Evolutionary conservation across 2,888 invertebrate species (phyloP).

Genomic region (Willowsia nigromaculata): DNA sequence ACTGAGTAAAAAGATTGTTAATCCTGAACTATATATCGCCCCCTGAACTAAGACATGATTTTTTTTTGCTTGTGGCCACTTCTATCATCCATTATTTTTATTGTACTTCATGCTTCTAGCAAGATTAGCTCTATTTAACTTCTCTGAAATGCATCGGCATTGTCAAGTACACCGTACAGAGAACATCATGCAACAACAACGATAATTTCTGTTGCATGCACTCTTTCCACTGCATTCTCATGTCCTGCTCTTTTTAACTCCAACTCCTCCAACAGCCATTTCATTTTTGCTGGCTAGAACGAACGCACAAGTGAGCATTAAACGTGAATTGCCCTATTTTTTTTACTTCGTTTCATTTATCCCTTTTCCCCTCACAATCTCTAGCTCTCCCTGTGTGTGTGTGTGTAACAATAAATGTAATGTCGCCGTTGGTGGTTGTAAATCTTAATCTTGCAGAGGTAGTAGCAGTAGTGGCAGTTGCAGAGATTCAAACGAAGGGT

Average conservation of each 20-base stretch:
- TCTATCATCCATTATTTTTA: not conserved
- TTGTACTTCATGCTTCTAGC: not conserved
- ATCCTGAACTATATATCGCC: not conserved
- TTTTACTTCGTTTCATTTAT: slow-evolving; percentile 38
- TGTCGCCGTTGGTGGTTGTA: slow-evolving; percentile 67
- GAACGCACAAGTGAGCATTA: not conserved
- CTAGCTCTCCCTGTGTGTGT: not conserved
- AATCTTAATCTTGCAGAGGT: slow-evolving; percentile 30
- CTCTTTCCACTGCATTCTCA: not conserved
- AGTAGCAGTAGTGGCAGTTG: not conserved
- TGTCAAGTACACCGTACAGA: slow-evolving; percentile 54
- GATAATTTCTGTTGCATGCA: too few species aligned
- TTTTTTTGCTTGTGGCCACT: slow-evolving; percentile 4
- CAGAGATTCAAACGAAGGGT: slow-evolving; percentile 1
- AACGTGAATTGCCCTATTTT: slow-evolving; percentile 66
- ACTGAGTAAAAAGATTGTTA: not conserved
- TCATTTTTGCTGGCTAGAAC: not conserved
- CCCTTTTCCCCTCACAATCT: slow-evolving; percentile 4
- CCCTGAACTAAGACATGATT: slow-evolving; percentile 6
- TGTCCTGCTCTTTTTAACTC: not conserved
- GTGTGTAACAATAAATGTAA: slow-evolving; percentile 44
- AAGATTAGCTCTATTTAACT: slow-evolving; percentile 19
- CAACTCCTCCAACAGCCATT: not conserved
- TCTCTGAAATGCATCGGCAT: slow-evolving; percentile 30
- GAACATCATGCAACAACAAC: not conserved